A percentile compares a stretch with the other conserved stretches of the same genome.
These are phyloP conservation scores for Ptychoptera albimana DNA, from an alignment of 2,888 invertebrate genomes.

Conservation along the genomic window DNA sequence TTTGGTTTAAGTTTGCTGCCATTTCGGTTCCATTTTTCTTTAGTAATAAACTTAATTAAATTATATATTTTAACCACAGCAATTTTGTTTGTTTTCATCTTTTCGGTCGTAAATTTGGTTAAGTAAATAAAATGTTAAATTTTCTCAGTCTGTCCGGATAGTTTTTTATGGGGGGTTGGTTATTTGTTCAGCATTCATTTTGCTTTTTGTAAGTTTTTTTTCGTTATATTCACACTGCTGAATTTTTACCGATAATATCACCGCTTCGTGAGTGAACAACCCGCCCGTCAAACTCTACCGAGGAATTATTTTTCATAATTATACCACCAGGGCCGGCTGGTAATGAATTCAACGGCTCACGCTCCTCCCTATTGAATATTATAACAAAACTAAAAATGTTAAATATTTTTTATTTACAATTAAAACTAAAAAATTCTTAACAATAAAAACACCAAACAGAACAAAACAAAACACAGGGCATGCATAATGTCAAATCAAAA, in stretches of 20 bases:
- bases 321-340: slow-evolving; percentile 25
- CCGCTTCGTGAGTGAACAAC: slow-evolving; percentile 71
- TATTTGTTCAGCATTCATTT: not conserved
- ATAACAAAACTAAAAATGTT: slow-evolving; percentile 1
- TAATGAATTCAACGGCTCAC: slow-evolving; percentile 49
- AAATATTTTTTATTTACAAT: not conserved
- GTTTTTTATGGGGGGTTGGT: too few relatives aligned
- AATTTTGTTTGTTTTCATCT: too few relatives aligned
- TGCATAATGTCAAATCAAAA: too few relatives aligned
- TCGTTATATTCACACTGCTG: slow-evolving; percentile 45
- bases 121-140: too few relatives aligned
- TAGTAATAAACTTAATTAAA: too few relatives aligned
- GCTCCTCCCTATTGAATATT: slow-evolving; percentile 49
- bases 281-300: slow-evolving; percentile 68
- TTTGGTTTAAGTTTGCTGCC: too few relatives aligned
- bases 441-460: not conserved
- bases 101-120: too few relatives aligned
- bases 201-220: not conserved
- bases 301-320: slow-evolving; percentile 55
- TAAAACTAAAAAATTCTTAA: not conserved
- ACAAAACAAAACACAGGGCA: not conserved
- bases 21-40: too few relatives aligned
- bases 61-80: too few relatives aligned
- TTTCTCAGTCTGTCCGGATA: too few relatives aligned
- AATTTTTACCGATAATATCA: slow-evolving; percentile 75